Percentiles rank a stretch among this genome's conserved stretches.
Evolutionary conservation across 1,140 invertebrate species (phyloP).

Genomic region (Riptortus pedestris): DNA sequence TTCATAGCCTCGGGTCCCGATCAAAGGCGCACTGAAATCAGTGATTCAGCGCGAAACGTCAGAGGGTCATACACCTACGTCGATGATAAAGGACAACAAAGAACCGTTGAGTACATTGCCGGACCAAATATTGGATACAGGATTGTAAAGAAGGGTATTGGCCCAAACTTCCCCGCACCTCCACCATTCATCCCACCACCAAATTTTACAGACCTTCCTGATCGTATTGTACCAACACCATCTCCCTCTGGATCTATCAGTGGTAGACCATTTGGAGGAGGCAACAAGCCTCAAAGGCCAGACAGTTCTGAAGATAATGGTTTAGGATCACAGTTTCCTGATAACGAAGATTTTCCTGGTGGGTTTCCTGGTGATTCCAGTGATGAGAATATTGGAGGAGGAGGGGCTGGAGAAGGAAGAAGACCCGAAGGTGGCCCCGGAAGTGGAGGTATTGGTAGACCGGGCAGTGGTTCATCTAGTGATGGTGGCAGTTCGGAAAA

Average conservation of each 20-base stretch:
- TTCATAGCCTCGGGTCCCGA: constrained; percentile 59
- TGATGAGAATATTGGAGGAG: constrained; percentile 14
- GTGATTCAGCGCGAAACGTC: constrained; percentile 53
- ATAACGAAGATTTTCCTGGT: no score
- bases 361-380: not conserved
- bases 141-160: constrained; percentile 51
- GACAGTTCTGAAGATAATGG: not conserved
- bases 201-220: constrained; percentile 23
- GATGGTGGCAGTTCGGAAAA: not conserved
- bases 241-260: not conserved
- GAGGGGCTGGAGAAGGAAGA: no score
- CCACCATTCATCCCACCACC: constrained; percentile 24
- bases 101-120: constrained; percentile 59
- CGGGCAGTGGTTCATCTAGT: not conserved
- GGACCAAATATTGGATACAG: constrained; percentile 63
- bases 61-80: constrained; percentile 61
- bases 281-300: not conserved
- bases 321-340: no score
- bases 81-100: constrained; percentile 59
- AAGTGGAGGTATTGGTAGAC: constrained; percentile 14
- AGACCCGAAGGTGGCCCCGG: constrained; percentile 24
- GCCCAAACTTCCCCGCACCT: constrained; percentile 38
- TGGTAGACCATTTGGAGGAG: not conserved
- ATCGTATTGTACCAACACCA: constrained; percentile 17
- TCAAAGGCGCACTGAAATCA: constrained; percentile 55